Evolutionary conservation across 2,888 invertebrate genomes (phyloP), one percentile per base, ranked within the genome.

Genomic region (Lasioglossum zephyrum): DNA sequence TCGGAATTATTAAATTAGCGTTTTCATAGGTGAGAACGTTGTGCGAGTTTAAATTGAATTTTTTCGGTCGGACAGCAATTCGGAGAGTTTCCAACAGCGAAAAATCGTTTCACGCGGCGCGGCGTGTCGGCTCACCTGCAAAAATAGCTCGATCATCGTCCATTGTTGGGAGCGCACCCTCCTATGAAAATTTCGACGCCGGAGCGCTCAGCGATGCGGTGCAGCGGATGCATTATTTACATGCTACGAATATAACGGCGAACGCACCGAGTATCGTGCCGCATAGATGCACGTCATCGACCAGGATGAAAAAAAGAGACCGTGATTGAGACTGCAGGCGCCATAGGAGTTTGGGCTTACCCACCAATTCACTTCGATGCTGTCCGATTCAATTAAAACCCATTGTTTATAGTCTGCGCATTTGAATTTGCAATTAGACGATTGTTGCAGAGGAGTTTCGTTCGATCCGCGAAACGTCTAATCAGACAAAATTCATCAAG

Each of bases 61-160:
- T 47, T 73, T 70, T 74, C 39, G 66, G 76, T 26, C 47, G 39
- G 69, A 75, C 47, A 53, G 31, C 75, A 31, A 81, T 80, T 86
- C 77, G 72, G 72, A 44, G 60, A 79, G 77, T 85, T 77, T 79
- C 47, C 75, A 84, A 73, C 78, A 79, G 82, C 82, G 79, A 85
- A 87, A 85, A 82, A 82, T 87, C 77, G 86, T 86, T 85, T 78
- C 77, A 82, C 73, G 73, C 73, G 36, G 49, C 49, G 2, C 49
- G 49, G 60, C 66, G 77, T 77, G 79, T 80, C 80, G 86, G 81
- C 76, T 82, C 90, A 90, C 91, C 89, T 86, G 87, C 89, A 81
- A 89, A 91, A 91, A 87, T 88, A 90, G 91, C 91, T 91, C 88
- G 84, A 91, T 91, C 89, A 89, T 88, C 84, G 79, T 72, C 87